These are phyloP conservation scores for Clarias platycephalus DNA, from an alignment of 2,797 vertebrate species.

Conservation along the genomic window DNA sequence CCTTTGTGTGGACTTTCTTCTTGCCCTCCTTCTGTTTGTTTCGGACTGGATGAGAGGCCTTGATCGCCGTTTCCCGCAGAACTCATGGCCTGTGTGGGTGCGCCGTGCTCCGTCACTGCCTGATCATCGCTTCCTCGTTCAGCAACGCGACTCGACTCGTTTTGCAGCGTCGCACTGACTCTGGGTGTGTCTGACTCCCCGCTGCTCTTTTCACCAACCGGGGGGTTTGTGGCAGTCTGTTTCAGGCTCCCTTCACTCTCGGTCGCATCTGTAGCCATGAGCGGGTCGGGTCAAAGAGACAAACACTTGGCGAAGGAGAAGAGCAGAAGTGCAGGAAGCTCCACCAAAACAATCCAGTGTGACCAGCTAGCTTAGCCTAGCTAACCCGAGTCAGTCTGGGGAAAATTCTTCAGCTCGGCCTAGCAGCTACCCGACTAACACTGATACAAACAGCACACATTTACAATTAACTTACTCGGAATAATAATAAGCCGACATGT, in stretches of 20 bases:
- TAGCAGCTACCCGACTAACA: neutral
- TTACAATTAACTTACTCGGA: neutral
- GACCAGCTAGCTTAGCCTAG: constrained; percentile 19
- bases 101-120: neutral
- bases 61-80: constrained; percentile 60
- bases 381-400: neutral
- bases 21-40: constrained; percentile 60
- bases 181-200: constrained; percentile 69
- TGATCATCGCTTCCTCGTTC: constrained; percentile 55
- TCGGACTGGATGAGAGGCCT: constrained; percentile 50
- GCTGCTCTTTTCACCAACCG: constrained; percentile 67
- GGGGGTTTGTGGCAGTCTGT: constrained; percentile 54
- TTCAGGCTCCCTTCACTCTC: constrained; percentile 65
- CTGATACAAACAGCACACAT: neutral
- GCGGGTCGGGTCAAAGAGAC: neutral
- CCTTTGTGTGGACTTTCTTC: constrained; percentile 66
- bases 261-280: constrained; percentile 73
- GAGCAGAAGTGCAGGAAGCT: neutral
- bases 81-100: neutral
- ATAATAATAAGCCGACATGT: neutral
- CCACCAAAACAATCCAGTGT: constrained; percentile 28
- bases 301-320: neutral
- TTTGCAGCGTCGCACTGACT: constrained; percentile 56
- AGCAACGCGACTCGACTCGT: constrained; percentile 58
- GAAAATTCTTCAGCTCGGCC: constrained; percentile 20